Base-by-base conservation (phyloP, 2,888 invertebrate genomes). In the Lissonota sp. region DNA sequence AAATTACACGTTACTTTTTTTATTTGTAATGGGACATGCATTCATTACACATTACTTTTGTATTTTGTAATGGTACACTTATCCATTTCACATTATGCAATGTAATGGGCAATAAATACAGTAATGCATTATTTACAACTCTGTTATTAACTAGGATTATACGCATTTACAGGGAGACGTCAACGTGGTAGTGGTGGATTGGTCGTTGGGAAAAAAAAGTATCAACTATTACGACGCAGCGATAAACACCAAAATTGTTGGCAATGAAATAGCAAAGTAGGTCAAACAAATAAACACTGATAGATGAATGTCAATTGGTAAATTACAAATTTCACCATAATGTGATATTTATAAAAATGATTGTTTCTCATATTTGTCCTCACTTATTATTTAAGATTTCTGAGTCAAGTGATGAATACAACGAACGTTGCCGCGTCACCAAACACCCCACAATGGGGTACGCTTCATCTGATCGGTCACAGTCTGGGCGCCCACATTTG, bases 401-500 rank as follows among this genome's bases (percentile, higher is more conserved):
- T 94, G 85, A 90, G 89, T 42, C 93, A 93, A 74, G 73, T 95
- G 71, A 93, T 93, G 76, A 88, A 90, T 1, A 88, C 86, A 37
- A 93, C 94, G 92, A 93, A 10, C 92, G 90, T 4, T 87, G 88
- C 88, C 0, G 92, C 92, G 77, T 91, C 93, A 70, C 92, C 83
- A 0, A 8, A 79, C 4, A 14, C 40, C 12, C 67, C 55, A 10
- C 78, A 67, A 6, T 89, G 88, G 89, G 91, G 91, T 0, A 12
- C 82, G 0, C 69, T 95, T 82, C 94, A 95, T 87, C 93, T 95
- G 73, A 91, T 95, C 0, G 95, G 95, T 0, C 95, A 95, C 89
- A 95, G 95, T 85, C 91, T 95, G 5, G 95, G 95, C 0, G 94
- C 95, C 7, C 95, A 95, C 75, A 95, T 95, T 66, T 94, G 93